Conservation (phyloP, 2,113 vertebrate genomes). For the Seriola quinqueradiata region DNA sequence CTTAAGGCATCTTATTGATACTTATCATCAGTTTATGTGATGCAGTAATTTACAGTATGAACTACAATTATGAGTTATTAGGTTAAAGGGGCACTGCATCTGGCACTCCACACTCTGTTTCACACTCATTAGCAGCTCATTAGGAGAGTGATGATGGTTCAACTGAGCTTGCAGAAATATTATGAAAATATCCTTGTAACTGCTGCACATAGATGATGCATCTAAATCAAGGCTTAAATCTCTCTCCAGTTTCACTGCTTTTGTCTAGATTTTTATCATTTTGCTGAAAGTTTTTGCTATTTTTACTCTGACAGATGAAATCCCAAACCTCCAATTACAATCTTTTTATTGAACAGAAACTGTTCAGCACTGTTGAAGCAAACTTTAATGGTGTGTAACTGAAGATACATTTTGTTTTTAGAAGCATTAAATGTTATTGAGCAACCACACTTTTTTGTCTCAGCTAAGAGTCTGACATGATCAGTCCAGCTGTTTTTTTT, state of each 20-base stretch:
- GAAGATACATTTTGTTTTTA: background rate
- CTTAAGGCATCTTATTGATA: slow-evolving; percentile 48
- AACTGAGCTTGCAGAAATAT: slow-evolving; percentile 61
- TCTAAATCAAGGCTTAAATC: slow-evolving; percentile 14
- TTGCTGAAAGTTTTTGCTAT: background rate
- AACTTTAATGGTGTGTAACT: background rate
- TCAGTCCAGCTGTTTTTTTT: background rate
- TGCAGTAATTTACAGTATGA: slow-evolving; percentile 53
- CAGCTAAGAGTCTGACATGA: background rate
- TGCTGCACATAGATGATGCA: slow-evolving; percentile 32
- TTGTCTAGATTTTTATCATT: background rate
- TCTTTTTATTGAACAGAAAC: background rate
- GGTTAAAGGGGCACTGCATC: slow-evolving; percentile 68
- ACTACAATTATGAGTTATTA: slow-evolving; percentile 60
- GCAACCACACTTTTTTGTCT: background rate
- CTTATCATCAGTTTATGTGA: slow-evolving; percentile 50
- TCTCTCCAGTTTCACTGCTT: background rate
- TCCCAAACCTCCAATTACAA: background rate
- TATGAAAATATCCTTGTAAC: slow-evolving; percentile 49
- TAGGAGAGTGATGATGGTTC: slow-evolving; percentile 51
- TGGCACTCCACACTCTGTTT: slow-evolving; percentile 66
- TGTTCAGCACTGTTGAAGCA: background rate
- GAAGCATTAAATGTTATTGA: background rate
- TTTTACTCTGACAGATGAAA: background rate
- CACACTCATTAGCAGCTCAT: slow-evolving; percentile 74